These are phyloP conservation scores for Lucilia sericata DNA, from an alignment of 1,140 invertebrate genomes.

Conservation along the genomic window DNA sequence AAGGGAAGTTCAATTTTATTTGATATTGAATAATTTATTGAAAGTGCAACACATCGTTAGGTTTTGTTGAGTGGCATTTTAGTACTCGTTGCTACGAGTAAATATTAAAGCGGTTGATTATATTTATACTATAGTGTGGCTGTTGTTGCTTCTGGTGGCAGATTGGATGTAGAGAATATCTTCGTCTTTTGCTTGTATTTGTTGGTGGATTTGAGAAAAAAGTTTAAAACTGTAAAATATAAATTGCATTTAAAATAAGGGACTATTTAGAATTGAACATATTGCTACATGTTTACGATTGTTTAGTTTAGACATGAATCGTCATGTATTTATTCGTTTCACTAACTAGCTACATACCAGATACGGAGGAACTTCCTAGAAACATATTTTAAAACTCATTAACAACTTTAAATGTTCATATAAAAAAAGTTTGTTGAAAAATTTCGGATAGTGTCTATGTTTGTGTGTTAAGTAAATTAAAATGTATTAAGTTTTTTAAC, in stretches of 20 bases:
- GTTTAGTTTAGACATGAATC: background rate
- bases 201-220: no score
- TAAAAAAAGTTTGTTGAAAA: no score
- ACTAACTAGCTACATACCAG: background rate
- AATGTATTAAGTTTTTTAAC: no score
- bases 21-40: conserved; percentile 23
- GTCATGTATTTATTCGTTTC: background rate
- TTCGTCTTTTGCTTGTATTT: no score
- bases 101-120: no score
- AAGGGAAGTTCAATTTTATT: conserved; percentile 20
- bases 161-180: no score
- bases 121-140: no score
- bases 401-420: no score
- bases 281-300: background rate
- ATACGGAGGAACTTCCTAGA: background rate
- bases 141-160: no score
- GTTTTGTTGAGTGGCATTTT: conserved; percentile 8
- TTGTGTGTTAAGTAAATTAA: no score
- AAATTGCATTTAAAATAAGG: no score
- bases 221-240: background rate
- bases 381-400: background rate
- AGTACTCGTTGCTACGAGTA: background rate
- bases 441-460: no score
- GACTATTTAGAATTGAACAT: background rate
- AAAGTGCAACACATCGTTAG: conserved; percentile 15